Percentiles rank a stretch among this genome's conserved stretches.
These are phyloP conservation scores for Sceliomorpha sp. DNA, from an alignment of 2,888 invertebrate species.

Conservation along the genomic window DNA sequence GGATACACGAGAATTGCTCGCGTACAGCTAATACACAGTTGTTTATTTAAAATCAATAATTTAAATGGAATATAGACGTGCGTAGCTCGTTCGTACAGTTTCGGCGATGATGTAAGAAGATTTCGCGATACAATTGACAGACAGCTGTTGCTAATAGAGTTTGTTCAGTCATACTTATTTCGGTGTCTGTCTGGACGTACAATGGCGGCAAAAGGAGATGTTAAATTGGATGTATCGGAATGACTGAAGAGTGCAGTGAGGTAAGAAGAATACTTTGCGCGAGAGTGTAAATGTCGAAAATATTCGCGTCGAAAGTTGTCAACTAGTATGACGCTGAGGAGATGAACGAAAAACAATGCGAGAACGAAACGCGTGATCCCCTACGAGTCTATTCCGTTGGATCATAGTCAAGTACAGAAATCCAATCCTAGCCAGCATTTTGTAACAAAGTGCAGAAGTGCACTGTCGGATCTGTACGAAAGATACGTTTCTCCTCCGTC, in stretches of 20 bases:
- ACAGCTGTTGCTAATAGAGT: neutral
- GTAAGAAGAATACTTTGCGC: slow-evolving; percentile 22
- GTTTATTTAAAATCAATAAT: slow-evolving; percentile 16
- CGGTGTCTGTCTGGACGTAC: too few relatives aligned
- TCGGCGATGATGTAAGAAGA: neutral
- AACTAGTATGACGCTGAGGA: slow-evolving; percentile 13
- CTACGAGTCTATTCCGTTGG: slow-evolving; percentile 33
- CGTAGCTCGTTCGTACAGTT: neutral
- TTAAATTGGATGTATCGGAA: neutral
- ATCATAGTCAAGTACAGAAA: slow-evolving; percentile 61
- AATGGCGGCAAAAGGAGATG: neutral
- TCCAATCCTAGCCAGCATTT: slow-evolving; percentile 56
- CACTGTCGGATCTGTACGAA: slow-evolving; percentile 53
- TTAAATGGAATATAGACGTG: too few relatives aligned
- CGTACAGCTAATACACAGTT: neutral
- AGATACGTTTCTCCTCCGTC: slow-evolving; percentile 20
- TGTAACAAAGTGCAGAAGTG: slow-evolving; percentile 35
- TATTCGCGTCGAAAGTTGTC: slow-evolving; percentile 27
- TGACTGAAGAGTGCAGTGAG: slow-evolving; percentile 11
- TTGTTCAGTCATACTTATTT: too few relatives aligned
- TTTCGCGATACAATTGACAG: neutral
- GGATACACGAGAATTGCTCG: slow-evolving; percentile 1
- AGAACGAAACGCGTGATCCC: slow-evolving; percentile 39
- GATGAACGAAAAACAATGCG: slow-evolving; percentile 34
- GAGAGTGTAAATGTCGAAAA: slow-evolving; percentile 2